phyloP scores from a whole-genome alignment of 2,888 invertebrate species.

The Leptinotarsa haldemani region DNA sequence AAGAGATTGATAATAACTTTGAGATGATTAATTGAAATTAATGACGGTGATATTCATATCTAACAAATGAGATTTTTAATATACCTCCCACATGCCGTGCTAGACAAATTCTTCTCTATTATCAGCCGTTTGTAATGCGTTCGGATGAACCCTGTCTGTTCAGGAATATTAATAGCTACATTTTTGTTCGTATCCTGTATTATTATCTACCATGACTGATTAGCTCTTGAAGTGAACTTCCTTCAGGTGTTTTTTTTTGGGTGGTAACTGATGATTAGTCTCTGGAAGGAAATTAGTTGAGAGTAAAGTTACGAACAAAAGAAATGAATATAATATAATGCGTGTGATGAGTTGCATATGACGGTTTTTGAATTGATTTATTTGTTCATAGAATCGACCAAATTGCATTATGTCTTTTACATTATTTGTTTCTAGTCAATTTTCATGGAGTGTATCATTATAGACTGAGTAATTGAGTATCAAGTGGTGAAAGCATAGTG shows the following conservation, averaged over 20 bases:
- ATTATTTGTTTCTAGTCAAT: no score
- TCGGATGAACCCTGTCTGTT: conserved; percentile 28
- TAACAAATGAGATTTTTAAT: conserved; percentile 14
- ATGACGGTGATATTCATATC: neutral
- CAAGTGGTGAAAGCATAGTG: no score
- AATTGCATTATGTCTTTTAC: no score
- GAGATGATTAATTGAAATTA: neutral
- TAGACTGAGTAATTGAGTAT: no score
- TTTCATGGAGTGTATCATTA: no score
- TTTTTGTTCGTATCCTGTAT: conserved; percentile 33
- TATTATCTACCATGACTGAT: conserved; percentile 40
- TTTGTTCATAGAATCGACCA: neutral
- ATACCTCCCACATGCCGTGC: conserved; percentile 20
- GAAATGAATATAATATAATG: neutral
- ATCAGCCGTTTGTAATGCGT: conserved; percentile 31
- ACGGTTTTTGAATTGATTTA: neutral
- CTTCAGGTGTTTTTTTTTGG: conserved; percentile 34
- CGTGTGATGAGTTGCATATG: neutral
- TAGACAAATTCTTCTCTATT: conserved; percentile 34
- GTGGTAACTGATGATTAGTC: conserved; percentile 2
- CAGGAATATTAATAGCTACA: conserved; percentile 23
- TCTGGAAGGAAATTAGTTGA: conserved; percentile 7
- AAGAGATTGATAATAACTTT: no score
- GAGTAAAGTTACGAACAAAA: conserved; percentile 6
- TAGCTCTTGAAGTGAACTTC: conserved; percentile 38